These are phyloP conservation scores for Prochilodus magdalenae DNA, from an alignment of 2,113 vertebrate species.

Conservation along the genomic window DNA sequence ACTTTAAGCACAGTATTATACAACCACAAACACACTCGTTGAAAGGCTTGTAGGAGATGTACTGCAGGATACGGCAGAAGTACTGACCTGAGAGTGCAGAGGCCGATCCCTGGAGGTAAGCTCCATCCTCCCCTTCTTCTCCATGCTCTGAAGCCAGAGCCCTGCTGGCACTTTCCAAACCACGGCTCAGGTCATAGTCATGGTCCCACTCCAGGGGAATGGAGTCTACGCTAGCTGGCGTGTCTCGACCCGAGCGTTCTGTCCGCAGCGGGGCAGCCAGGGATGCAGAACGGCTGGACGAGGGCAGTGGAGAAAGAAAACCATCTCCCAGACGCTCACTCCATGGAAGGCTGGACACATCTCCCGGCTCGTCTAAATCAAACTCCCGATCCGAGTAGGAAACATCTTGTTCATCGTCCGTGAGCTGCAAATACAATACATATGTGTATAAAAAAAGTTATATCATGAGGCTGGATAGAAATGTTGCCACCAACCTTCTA, in stretches of 20 bases:
- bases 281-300: conserved; percentile 90
- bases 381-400: conserved; percentile 88
- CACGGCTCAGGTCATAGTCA: conserved; percentile 95
- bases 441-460: background rate
- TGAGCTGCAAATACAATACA: conserved; percentile 75
- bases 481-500: background rate
- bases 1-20: background rate
- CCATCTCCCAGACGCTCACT: conserved; percentile 85
- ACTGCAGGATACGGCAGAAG: background rate
- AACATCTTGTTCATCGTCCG: conserved; percentile 89
- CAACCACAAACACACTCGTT: background rate
- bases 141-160: conserved; percentile 81
- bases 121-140: conserved; percentile 80
- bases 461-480: background rate
- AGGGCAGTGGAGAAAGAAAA: conserved; percentile 86
- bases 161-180: conserved; percentile 84
- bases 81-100: conserved; percentile 84
- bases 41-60: background rate
- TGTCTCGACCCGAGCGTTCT: conserved; percentile 91
- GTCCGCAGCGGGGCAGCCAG: conserved; percentile 85
- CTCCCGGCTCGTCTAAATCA: conserved; percentile 88
- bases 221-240: conserved; percentile 95
- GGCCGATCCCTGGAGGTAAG: conserved; percentile 79
- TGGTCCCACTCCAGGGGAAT: conserved; percentile 99
- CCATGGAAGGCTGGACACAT: conserved; percentile 88